Percentiles rank a stretch among this genome's conserved stretches.
phyloP scores from a whole-genome alignment of 92 coral and sea anemone species.

The Heliopora coerulea region DNA sequence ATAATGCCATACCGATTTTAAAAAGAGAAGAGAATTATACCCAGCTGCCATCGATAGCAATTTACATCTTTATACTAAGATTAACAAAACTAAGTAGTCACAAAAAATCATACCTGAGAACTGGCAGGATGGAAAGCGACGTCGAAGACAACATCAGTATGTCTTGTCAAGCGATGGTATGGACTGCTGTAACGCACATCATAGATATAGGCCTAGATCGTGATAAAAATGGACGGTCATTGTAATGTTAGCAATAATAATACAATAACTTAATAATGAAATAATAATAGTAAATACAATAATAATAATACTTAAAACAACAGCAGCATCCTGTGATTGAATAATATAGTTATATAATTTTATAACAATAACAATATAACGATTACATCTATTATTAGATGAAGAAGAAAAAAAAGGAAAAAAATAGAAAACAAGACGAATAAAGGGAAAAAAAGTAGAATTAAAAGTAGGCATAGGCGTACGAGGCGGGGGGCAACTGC shows the following conservation, averaged over 20 bases:
- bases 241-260: too few species aligned
- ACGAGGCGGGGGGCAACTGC: too few species aligned
- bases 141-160: conserved; percentile 87
- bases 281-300: neutral
- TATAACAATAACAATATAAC: neutral
- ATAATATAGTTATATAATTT: too few species aligned
- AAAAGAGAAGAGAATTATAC: neutral
- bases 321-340: conserved; percentile 4
- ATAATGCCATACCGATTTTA: too few species aligned
- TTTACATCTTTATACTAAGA: too few species aligned
- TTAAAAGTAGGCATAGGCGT: too few species aligned
- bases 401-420: neutral
- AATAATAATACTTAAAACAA: conserved; percentile 2
- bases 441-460: too few species aligned
- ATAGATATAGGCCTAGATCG: conserved; percentile 71
- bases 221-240: too few species aligned
- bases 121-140: conserved; percentile 84
- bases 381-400: neutral
- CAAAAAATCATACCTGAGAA: conserved; percentile 69
- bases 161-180: conserved; percentile 86
- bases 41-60: too few species aligned
- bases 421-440: too few species aligned
- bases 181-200: conserved; percentile 87
- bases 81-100: too few species aligned
- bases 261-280: neutral